Evolutionary conservation across 2,797 vertebrate species (phyloP).

Genomic region (Thalassophryne amazonica): DNA sequence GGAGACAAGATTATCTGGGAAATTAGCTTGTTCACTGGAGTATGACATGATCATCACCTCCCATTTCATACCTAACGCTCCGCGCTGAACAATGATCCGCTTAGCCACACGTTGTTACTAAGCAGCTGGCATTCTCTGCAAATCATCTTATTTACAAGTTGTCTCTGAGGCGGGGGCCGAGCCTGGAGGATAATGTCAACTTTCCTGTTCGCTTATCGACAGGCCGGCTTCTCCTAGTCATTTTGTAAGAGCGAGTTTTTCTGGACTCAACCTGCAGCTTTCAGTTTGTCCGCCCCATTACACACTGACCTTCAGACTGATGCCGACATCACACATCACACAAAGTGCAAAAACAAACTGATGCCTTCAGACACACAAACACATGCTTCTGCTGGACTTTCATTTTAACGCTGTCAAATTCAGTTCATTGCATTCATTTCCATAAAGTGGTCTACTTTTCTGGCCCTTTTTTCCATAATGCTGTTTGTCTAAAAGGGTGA

Average conservation of each 20-base stretch:
- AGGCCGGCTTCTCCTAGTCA: slow-evolving; percentile 8
- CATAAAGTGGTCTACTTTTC: not conserved
- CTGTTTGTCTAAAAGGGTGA: not conserved
- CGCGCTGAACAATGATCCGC: slow-evolving; percentile 15
- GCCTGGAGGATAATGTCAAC: slow-evolving; percentile 38
- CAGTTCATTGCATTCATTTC: not conserved
- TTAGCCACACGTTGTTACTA: slow-evolving; percentile 40
- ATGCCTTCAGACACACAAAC: slow-evolving; percentile 2
- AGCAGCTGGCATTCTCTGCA: slow-evolving; percentile 23
- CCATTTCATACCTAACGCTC: slow-evolving; percentile 35
- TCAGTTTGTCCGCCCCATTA: slow-evolving; percentile 45
- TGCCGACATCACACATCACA: slow-evolving; percentile 13
- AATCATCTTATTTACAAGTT: slow-evolving; percentile 52
- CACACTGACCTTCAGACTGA: slow-evolving; percentile 56
- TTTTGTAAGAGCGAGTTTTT: slow-evolving; percentile 44
- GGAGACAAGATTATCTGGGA: slow-evolving; percentile 23
- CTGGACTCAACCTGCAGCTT: slow-evolving; percentile 44
- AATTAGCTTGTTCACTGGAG: slow-evolving; percentile 36
- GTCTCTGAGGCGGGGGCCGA: slow-evolving; percentile 7
- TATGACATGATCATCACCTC: slow-evolving; percentile 35
- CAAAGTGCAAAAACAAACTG: not conserved
- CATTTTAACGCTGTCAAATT: no score
- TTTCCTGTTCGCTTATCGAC: slow-evolving; percentile 35
- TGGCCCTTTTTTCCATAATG: not conserved
- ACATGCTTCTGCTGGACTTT: not conserved